These are phyloP conservation scores for Tribolium castaneum DNA, from an alignment of 1,140 invertebrate species.

Conservation along the genomic window DNA sequence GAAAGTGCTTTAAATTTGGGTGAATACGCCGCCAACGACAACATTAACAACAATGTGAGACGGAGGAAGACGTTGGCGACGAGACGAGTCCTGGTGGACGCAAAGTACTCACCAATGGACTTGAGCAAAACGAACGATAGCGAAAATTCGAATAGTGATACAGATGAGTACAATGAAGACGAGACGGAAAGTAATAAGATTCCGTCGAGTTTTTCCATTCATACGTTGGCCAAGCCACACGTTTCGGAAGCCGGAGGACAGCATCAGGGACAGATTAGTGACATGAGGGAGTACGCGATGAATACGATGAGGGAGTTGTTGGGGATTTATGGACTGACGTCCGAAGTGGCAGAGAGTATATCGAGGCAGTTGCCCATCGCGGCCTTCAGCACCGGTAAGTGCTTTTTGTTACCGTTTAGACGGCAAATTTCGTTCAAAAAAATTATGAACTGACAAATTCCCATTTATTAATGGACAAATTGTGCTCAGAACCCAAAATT, in stretches of 20 bases:
- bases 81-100: constrained; percentile 55
- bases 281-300: constrained; percentile 77
- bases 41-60: constrained; percentile 62
- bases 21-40: constrained; percentile 64
- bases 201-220: constrained; percentile 62
- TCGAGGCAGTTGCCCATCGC: constrained; percentile 67
- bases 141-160: constrained; percentile 50
- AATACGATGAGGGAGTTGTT: constrained; percentile 81
- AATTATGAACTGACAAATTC: no score
- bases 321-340: constrained; percentile 76
- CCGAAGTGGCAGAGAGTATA: constrained; percentile 71
- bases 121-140: constrained; percentile 53
- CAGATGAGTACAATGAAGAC: constrained; percentile 52
- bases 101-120: constrained; percentile 60
- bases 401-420: not conserved
- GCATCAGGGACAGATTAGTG: constrained; percentile 54
- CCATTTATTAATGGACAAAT: no score
- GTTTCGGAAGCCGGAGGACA: constrained; percentile 26
- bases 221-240: constrained; percentile 61
- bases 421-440: no score
- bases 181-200: constrained; percentile 58
- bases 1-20: constrained; percentile 63
- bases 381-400: constrained; percentile 62
- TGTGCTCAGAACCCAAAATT: no score
- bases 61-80: constrained; percentile 58